Percentiles rank a stretch among this genome's conserved stretches.
phyloP scores from a whole-genome alignment of 2,888 invertebrate genomes.

The Orthosia gothica region DNA sequence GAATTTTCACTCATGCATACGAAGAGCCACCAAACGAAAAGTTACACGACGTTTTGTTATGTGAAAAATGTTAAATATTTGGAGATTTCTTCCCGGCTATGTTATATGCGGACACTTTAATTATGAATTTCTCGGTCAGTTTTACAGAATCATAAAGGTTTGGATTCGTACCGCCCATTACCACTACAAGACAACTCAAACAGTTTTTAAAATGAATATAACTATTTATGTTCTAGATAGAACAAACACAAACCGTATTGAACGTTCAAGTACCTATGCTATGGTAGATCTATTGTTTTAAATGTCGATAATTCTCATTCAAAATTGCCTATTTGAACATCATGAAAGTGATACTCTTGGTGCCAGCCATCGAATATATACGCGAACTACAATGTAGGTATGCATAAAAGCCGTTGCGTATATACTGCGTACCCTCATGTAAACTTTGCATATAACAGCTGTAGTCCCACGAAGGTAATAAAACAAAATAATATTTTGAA shows the following conservation, averaged over 20 bases:
- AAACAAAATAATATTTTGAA: conserved; percentile 66
- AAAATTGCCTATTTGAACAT: conserved; percentile 24
- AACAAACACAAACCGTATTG: background rate
- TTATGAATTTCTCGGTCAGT: background rate
- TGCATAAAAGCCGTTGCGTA: background rate
- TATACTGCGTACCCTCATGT: conserved; percentile 5
- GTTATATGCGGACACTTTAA: background rate
- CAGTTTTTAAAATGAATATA: background rate
- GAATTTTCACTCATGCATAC: conserved; percentile 69
- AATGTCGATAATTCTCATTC: conserved; percentile 13
- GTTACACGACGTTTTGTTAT: conserved; percentile 60
- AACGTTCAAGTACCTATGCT: background rate
- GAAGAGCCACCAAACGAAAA: conserved; percentile 63
- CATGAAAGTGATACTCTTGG: conserved; percentile 19
- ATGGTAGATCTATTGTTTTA: conserved; percentile 9
- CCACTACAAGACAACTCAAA: background rate
- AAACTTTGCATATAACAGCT: conserved; percentile 29
- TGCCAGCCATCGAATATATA: conserved; percentile 9
- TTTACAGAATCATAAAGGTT: conserved; percentile 1
- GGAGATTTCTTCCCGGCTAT: background rate
- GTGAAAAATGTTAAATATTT: conserved; percentile 35
- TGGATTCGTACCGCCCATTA: background rate
- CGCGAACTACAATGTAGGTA: background rate
- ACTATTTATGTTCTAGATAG: conserved; percentile 3
- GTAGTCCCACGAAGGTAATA: conserved; percentile 59